Conservation (phyloP, 2,113 vertebrate species). For the Lontra canadensis region DNA sequence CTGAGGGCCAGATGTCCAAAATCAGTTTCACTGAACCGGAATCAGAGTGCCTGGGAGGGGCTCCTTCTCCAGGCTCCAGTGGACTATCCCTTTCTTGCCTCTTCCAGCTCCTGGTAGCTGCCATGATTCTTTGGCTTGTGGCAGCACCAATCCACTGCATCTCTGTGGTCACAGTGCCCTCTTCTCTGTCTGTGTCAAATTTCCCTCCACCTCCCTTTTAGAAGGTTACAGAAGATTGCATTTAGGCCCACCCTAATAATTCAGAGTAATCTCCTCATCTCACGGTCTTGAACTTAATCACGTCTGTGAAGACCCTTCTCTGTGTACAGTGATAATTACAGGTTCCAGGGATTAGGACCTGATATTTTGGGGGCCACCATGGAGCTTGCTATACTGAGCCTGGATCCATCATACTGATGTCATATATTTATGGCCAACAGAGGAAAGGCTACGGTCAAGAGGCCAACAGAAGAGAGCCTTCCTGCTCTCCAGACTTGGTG, state of each 20-base stretch:
- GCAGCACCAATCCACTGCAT: background rate
- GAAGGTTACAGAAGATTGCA: background rate
- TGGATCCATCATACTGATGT: background rate
- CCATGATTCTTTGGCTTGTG: background rate
- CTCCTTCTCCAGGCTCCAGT: background rate
- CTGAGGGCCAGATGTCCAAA: background rate
- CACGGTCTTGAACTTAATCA: background rate
- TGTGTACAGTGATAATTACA: background rate
- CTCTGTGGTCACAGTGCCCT: background rate
- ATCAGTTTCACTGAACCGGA: background rate
- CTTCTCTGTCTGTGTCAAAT: background rate
- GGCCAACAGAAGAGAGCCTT: background rate
- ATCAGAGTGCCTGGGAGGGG: background rate
- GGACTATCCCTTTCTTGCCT: background rate
- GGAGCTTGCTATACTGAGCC: background rate
- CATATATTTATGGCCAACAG: background rate
- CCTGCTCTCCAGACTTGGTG: conserved; percentile 29
- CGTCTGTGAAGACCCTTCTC: background rate
- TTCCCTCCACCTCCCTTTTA: background rate
- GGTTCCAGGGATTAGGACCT: background rate
- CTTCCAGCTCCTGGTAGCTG: background rate
- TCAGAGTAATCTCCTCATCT: background rate
- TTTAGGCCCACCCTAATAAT: background rate
- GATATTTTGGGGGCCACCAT: background rate
- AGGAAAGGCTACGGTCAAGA: background rate